Conservation (phyloP, 1,140 invertebrate species). For the Hycleus phaleratus region DNA sequence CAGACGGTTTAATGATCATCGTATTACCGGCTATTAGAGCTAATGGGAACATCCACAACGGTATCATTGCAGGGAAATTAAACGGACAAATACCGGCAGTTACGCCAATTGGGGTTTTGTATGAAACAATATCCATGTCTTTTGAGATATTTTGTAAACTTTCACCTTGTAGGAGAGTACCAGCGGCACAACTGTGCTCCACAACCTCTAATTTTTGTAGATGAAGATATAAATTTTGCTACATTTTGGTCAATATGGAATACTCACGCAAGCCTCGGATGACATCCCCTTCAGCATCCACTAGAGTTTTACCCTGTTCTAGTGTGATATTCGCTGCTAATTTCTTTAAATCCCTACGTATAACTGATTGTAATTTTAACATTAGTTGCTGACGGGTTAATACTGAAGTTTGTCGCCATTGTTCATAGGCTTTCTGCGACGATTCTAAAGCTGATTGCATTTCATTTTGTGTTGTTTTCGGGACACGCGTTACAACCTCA, state of each 20-base stretch:
- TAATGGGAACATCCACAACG: slow-evolving; percentile 97
- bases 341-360: slow-evolving; percentile 67
- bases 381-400: slow-evolving; percentile 92
- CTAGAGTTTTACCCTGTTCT: slow-evolving; percentile 96
- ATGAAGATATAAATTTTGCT: neutral
- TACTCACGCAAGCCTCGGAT: slow-evolving; percentile 88
- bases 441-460: slow-evolving; percentile 87
- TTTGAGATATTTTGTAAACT: slow-evolving; percentile 83
- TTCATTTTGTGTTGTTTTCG: slow-evolving; percentile 82
- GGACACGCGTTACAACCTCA: slow-evolving; percentile 76
- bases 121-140: slow-evolving; percentile 89
- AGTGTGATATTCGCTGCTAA: slow-evolving; percentile 87
- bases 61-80: slow-evolving; percentile 99
- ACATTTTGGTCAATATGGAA: neutral
- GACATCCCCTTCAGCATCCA: slow-evolving; percentile 97
- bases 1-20: slow-evolving; percentile 81
- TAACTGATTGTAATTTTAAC: slow-evolving; percentile 69
- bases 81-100: slow-evolving; percentile 68
- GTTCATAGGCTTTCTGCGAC: slow-evolving; percentile 69
- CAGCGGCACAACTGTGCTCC: slow-evolving; percentile 91
- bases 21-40: slow-evolving; percentile 85
- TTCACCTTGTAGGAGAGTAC: slow-evolving; percentile 87
- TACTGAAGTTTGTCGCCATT: slow-evolving; percentile 90
- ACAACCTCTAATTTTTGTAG: slow-evolving; percentile 74
- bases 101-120: slow-evolving; percentile 83